Base-by-base conservation (phyloP, 2,888 invertebrate genomes). In the Synanthedon vespiformis region DNA sequence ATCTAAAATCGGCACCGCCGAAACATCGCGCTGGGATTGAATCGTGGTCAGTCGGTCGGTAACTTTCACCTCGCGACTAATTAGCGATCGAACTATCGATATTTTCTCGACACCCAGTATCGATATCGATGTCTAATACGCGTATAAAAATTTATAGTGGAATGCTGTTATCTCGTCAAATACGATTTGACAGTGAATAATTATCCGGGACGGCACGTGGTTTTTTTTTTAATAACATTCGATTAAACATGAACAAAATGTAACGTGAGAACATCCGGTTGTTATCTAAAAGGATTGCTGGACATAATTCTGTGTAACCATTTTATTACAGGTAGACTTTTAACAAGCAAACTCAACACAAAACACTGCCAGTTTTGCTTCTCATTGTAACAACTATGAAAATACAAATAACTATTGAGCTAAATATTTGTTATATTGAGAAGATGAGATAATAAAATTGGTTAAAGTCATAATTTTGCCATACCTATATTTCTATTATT, bases 1-100 rank as follows among this genome's bases (percentile, higher is more conserved):
- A 83, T 84, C 83, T 85, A 82, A 80, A 86, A 83, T 85, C 80
- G 74, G 68, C 75, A 73, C 65, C 70, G 70, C 81, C 81, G 77
- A 85, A 86, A 84, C 81, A 80, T 80, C 76, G 75, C 62, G 68
- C 64, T 59, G 68, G 64, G 62, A 64, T 70, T 64, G 68, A 69
- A 84, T 81, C 74, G 74, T 86, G 86, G 86, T 86, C 86, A 87
- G 82, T 87, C 80, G 85, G 86, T 78, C 86, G 81, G 73, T 78
- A 60, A 86, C 86, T 87, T 87, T 87, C 86, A 72, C 86, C 78
- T 58, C 55, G 57, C 65, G 61, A 72, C 80, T 85, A 86, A 85
- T 85, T 86, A 85, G 82, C 75, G 72, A 72, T 74, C 66, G 68
- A 63, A 70, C 70, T 79, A 77, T 77, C 77, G 75, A 79, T 80